These are phyloP conservation scores for Heteronetta atricapilla DNA, from an alignment of 2,113 vertebrate species.

Conservation along the genomic window DNA sequence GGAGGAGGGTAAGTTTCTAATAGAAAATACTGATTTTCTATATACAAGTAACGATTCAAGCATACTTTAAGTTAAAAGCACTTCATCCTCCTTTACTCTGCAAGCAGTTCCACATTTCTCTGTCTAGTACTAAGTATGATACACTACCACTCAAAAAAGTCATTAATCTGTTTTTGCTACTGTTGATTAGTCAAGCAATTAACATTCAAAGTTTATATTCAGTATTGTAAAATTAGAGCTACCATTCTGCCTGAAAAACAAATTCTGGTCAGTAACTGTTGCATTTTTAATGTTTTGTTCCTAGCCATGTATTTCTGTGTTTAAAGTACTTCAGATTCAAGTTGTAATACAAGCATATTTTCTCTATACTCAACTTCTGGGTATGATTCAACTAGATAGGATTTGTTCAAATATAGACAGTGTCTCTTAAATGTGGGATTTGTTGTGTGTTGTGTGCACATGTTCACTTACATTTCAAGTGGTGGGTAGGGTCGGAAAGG, in stretches of 20 bases:
- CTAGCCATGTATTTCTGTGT: not conserved
- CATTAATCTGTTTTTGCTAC: not conserved
- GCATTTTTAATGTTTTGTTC: not conserved
- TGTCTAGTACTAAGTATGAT: not conserved
- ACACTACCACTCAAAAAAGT: not conserved
- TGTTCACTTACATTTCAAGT: not conserved
- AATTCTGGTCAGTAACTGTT: not conserved
- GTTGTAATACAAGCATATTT: not conserved
- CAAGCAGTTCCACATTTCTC: not conserved
- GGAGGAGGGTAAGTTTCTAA: not conserved
- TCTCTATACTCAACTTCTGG: not conserved
- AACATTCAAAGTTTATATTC: not conserved
- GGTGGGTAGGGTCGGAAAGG: not conserved
- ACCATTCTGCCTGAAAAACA: not conserved
- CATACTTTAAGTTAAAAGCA: not conserved
- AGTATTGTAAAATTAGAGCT: not conserved
- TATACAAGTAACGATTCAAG: not conserved
- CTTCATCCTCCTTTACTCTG: not conserved
- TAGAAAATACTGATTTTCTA: not conserved
- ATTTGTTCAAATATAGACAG: not conserved
- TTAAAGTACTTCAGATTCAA: not conserved
- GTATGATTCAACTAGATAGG: not conserved
- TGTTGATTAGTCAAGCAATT: not conserved
- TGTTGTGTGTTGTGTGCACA: accelerated
- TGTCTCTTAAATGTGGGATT: not conserved